These are phyloP conservation scores for Muschampia plurimacula DNA, from an alignment of 2,888 invertebrate species.

Conservation along the genomic window DNA sequence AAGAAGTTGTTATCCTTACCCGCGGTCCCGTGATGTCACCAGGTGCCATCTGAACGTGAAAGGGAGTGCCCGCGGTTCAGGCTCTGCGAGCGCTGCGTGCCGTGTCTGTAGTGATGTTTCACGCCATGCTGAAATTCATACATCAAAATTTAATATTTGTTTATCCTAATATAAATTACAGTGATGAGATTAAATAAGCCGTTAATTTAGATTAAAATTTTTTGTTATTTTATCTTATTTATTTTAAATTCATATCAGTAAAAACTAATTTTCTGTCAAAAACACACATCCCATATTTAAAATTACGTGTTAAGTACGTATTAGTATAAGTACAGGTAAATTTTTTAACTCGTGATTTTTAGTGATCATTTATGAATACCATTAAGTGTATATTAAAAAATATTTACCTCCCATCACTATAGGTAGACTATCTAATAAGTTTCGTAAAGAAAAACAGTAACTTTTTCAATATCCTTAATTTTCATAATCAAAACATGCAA, in stretches of 20 bases:
- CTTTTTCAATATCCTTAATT: not conserved
- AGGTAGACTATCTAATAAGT: not conserved
- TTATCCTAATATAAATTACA: not conserved
- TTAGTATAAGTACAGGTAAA: too few relatives aligned
- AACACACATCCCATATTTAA: too few relatives aligned
- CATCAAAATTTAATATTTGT: constrained; percentile 13
- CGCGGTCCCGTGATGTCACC: constrained; percentile 93
- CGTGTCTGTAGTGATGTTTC: constrained; percentile 87
- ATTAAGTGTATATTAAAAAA: not conserved
- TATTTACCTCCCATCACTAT: too few relatives aligned
- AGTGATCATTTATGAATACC: not conserved
- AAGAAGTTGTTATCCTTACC: constrained; percentile 65
- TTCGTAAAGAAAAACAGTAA: not conserved
- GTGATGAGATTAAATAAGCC: too few relatives aligned
- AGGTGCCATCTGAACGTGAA: constrained; percentile 90
- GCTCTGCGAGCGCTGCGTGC: constrained; percentile 90
- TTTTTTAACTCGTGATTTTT: too few relatives aligned
- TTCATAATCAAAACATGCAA: constrained; percentile 5
- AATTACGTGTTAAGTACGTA: too few relatives aligned
- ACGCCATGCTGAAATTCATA: constrained; percentile 86
- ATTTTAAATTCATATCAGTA: too few relatives aligned
- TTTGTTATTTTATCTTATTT: too few relatives aligned
- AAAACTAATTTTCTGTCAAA: too few relatives aligned
- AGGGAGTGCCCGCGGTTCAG: constrained; percentile 90
- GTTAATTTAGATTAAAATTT: not conserved